Base-by-base conservation (phyloP, 2,797 vertebrate species). In the Ptychobarbus kaznakovi region DNA sequence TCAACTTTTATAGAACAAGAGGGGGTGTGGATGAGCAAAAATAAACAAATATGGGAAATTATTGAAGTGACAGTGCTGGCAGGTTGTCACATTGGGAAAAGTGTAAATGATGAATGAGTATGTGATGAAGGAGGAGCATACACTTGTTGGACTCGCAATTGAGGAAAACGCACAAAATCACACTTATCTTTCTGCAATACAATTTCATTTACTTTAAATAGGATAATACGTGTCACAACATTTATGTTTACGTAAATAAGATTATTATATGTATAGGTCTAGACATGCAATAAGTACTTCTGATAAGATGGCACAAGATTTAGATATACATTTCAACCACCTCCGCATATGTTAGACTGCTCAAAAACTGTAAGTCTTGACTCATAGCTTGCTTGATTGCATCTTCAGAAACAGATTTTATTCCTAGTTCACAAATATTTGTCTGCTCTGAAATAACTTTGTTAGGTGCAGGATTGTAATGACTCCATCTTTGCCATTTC, bases 1-100 rank as follows among this genome's bases (percentile, higher is more conserved):
- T 15, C 22, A 53, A 11, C n/a, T 53, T 46, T 18, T 32, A 16
- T 69, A 49, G 6, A 53, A 56, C 13, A 80, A 53, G 12, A n/a
- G 12, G 84, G 38, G 11, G 61, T 79, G 35, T 63, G 44, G 51
- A 38, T 85, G 85, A 86, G 85, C n/a, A 90, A 90, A 88, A 90
- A 91, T 11, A 40, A 65, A 49, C 75, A 86, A 66, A 88, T 87
- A 84, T 78, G 35, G 77, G 79, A 4, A 63, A 69, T 85, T 88
- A 91, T 91, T 88, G 79, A 90, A 90, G 87, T 85, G 87, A 87
- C 86, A 89, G 76, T 38, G 84, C 75, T 79, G 87, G 87, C 80
- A 61, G 82, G 74, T 75, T 89, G 86, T 69, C 87, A 84, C 86
- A 85, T 76, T 81, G 88, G 84, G 79, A 85, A 63, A 80, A 87